Evolutionary conservation across 2,888 invertebrate species (phyloP), one percentile per base, ranked within the genome.

Genomic region (Dendrolimus pini): DNA sequence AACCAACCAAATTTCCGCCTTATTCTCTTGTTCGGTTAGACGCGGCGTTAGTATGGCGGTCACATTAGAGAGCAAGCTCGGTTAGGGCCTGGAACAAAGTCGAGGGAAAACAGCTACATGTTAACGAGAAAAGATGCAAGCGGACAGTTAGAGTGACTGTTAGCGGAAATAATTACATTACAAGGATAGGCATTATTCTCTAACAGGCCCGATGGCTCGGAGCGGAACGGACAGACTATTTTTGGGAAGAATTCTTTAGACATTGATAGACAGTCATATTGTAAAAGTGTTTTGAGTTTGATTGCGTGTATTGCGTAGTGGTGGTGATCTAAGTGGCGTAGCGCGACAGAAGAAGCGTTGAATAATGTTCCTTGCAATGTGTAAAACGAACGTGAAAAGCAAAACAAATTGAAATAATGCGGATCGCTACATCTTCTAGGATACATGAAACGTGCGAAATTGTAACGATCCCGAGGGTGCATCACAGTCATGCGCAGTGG

Each of bases 41-140:
- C 85, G 78, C 80, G 85, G 83, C 88, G 89, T 91, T 91, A 91
- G 91, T 91, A 89, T 84, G 77, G 90, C 88, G 83, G 79, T 91
- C 91, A 91, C 91, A 91, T 89, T 88, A 91, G 80, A 85, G 91
- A 86, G 87, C 91, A 91, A 91, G 90, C 91, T 87, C 90, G 90
- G 90, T 91, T 91, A 91, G 89, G 85, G 90, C 90, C 91, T 91
- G 91, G 85, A 91, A 91, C 91, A 91, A 89, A 89, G 84, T 90
- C 80, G 85, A 87, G 86, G 87, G 89, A 89, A 87, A 89, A 89
- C 85, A 80, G 82, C 89, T 84, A 83, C 88, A 72, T 75, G 79
- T 91, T 91, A 89, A 83, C 73, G 76, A 70, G 82, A 84, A 87
- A 86, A 77, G 75, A 82, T 82, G 86, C 89, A 85, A 83, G 89